Evolutionary conservation across 1,140 invertebrate species (phyloP), one percentile per base, ranked within the genome.

Genomic region (Galleria mellonella): DNA sequence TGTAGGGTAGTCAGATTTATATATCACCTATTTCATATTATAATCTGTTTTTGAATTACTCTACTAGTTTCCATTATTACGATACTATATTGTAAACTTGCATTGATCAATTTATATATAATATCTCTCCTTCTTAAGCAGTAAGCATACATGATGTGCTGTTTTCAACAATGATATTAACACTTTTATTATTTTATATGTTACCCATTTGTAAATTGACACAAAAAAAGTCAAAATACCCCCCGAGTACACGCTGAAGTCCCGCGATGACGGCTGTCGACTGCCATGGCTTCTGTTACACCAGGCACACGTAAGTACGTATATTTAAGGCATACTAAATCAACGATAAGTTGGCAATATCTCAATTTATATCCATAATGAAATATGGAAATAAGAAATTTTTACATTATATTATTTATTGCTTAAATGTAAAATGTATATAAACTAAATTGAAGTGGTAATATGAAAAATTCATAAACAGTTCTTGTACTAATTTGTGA

Each of bases 161-260:
- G 56, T 69, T 70, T 72, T 81, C 76, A 71, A 74, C 70, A 55
- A 84, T 84, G 81, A 84, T 84, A 84, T 84, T 84, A 84, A 85
- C 81, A 85, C 81, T 77, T 82, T 84, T 83, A 74, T 83, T 83
- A 83, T 85, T 83, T 85, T 85, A 77, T 84, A 85, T 85, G 76
- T 85, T 81, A 81, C 76, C 81, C 72, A 83, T 85, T 85, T 85
- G 68, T 85, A 81, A 83, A 83, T 85, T 85, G 78, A 85, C 81
- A 83, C 73, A 82, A 83, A 81, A 73, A 83, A 84, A 83, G 78
- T 83, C 78, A 84, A 84, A 83, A 70, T 66, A 68, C 61, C 67
- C 55, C 61, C 48, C 62, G 38, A 46, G 38, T 37, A 23, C 17
- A 15, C 23, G 62, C 59, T 43, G 60, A 48, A 62, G 62, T 51